Evolutionary conservation across 2,888 invertebrate genomes (phyloP).

Genomic region (Chelonus formosanus): DNA sequence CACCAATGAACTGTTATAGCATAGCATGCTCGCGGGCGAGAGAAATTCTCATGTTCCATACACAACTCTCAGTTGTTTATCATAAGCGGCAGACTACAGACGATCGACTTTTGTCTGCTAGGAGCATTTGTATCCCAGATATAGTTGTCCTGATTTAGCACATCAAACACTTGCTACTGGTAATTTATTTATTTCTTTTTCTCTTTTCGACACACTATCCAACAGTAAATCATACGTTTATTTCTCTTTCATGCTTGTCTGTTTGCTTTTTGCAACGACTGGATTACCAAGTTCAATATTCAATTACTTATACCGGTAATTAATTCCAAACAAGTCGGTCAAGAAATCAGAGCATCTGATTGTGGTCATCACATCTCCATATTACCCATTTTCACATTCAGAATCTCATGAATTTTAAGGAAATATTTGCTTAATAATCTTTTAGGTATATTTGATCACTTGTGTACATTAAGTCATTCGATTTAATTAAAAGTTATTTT

Average conservation of each 20-base stretch:
- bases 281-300: conserved; percentile 3
- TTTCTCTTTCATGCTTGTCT: not conserved
- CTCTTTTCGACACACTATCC: not conserved
- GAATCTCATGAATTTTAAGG: no score
- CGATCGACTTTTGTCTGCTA: conserved; percentile 21
- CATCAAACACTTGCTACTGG: not conserved
- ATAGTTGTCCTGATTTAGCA: conserved; percentile 2
- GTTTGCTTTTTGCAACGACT: not conserved
- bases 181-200: not conserved
- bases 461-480: no score
- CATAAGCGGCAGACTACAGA: conserved; percentile 14
- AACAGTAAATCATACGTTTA: conserved; percentile 1
- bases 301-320: conserved; percentile 11
- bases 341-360: conserved; percentile 6
- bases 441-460: no score
- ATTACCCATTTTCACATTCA: no score
- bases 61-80: conserved; percentile 26
- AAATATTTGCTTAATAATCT: no score
- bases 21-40: conserved; percentile 37
- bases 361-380: not conserved
- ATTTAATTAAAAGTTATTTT: no score
- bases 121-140: conserved; percentile 1
- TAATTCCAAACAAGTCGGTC: conserved; percentile 2
- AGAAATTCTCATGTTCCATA: conserved; percentile 28
- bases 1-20: conserved; percentile 30